phyloP scores from a whole-genome alignment of 2,888 invertebrate species.

The Xestia xanthographa region DNA sequence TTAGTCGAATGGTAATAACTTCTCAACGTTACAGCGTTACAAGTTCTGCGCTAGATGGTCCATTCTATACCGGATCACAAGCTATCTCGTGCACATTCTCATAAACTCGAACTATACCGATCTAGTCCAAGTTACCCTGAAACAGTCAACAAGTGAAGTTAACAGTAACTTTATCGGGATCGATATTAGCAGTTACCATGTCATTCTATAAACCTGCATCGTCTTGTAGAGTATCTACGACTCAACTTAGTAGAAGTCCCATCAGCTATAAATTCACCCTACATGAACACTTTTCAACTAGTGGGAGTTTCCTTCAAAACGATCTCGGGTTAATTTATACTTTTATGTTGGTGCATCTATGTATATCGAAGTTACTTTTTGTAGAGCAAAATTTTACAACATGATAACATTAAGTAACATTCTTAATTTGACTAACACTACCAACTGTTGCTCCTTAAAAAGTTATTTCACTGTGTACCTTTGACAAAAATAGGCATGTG shows the following conservation, averaged over 20 bases:
- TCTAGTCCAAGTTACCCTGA: slow-evolving; percentile 29
- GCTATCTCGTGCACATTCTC: slow-evolving; percentile 7
- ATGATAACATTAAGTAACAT: neutral
- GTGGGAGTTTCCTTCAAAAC: neutral
- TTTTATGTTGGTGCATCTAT: no score
- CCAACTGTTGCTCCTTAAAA: neutral
- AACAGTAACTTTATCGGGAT: slow-evolving; percentile 21
- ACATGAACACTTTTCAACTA: neutral
- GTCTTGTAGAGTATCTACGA: neutral
- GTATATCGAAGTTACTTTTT: neutral
- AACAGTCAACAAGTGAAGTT: slow-evolving; percentile 50
- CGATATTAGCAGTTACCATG: slow-evolving; percentile 35
- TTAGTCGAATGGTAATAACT: neutral
- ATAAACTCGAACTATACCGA: slow-evolving; percentile 28
- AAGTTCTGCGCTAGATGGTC: neutral
- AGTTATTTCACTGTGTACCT: neutral
- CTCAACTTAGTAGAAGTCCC: neutral
- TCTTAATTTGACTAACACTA: neutral
- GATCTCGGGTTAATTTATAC: neutral
- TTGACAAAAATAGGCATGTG: neutral
- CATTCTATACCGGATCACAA: slow-evolving; percentile 1
- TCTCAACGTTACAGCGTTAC: neutral
- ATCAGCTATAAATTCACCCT: neutral
- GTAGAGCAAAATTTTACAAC: neutral
- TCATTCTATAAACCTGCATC: neutral